Evolutionary conservation across 2,888 invertebrate species (phyloP).

Genomic region (Sphaeridia pumilis): DNA sequence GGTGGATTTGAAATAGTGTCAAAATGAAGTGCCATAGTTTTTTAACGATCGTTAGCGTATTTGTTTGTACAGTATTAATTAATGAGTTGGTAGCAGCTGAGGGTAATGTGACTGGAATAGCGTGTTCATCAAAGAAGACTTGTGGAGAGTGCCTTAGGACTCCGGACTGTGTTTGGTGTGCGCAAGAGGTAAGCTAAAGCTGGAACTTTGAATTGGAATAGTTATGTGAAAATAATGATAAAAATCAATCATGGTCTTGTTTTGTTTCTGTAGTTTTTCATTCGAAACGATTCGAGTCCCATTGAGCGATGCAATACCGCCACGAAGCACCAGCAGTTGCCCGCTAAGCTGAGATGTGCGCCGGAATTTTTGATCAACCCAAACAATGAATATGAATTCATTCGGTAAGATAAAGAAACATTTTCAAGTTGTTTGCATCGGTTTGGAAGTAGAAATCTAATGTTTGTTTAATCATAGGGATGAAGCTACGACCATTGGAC

Average conservation of each 20-base stretch:
- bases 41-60: neutral
- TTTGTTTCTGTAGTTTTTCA: slow-evolving; percentile 15
- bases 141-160: slow-evolving; percentile 85
- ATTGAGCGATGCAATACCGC: slow-evolving; percentile 28
- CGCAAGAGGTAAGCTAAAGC: slow-evolving; percentile 47
- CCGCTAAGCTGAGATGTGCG: slow-evolving; percentile 18
- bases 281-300: slow-evolving; percentile 21
- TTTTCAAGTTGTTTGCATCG: too few relatives aligned
- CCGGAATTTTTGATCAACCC: slow-evolving; percentile 23
- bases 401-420: slow-evolving; percentile 15
- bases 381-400: slow-evolving; percentile 20
- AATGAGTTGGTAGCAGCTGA: neutral
- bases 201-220: neutral
- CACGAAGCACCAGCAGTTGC: slow-evolving; percentile 22
- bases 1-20: too few relatives aligned
- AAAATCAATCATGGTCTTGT: neutral
- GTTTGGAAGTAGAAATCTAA: too few relatives aligned
- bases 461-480: slow-evolving; percentile 21
- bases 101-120: neutral
- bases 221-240: neutral
- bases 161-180: slow-evolving; percentile 80
- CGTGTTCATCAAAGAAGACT: slow-evolving; percentile 52
- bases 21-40: slow-evolving; percentile 10
- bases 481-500: slow-evolving; percentile 30
- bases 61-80: neutral